Evolutionary conservation across 1,140 invertebrate genomes (phyloP).

Genomic region (Heliconius melpomene): DNA sequence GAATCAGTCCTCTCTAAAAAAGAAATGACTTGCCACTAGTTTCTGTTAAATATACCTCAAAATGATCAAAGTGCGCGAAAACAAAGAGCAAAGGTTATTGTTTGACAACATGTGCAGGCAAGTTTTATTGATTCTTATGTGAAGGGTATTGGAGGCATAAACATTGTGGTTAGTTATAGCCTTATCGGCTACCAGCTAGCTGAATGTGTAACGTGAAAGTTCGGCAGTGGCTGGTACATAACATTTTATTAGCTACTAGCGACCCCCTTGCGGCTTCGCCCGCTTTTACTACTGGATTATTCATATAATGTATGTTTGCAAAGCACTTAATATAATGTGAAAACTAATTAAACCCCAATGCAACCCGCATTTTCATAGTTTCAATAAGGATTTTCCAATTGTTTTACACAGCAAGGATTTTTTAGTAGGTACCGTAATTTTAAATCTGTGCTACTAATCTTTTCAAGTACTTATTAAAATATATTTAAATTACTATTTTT

Average conservation of each 20-base stretch:
- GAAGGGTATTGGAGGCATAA: constrained; percentile 47
- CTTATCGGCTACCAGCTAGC: constrained; percentile 38
- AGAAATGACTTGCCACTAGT: not conserved
- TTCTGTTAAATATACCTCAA: not conserved
- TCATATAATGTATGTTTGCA: too few relatives aligned
- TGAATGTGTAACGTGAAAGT: constrained; percentile 28
- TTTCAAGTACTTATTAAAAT: too few relatives aligned
- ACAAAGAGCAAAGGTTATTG: not conserved
- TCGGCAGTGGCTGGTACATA: constrained; percentile 31
- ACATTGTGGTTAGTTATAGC: constrained; percentile 50
- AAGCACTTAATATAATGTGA: too few relatives aligned
- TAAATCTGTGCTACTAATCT: too few relatives aligned
- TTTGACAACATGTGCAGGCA: constrained; percentile 53
- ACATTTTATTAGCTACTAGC: constrained; percentile 43
- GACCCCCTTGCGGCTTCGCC: too few relatives aligned
- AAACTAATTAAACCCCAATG: too few relatives aligned
- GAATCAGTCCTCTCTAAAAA: not conserved
- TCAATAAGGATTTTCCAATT: too few relatives aligned
- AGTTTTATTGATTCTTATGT: constrained; percentile 62
- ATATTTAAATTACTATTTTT: too few relatives aligned
- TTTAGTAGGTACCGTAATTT: too few relatives aligned
- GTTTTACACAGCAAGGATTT: too few relatives aligned
- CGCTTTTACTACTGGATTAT: too few relatives aligned
- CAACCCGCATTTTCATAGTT: too few relatives aligned
- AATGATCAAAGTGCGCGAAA: not conserved